Evolutionary conservation across 1,140 invertebrate genomes (phyloP).

Genomic region (Portunus trituberculatus): DNA sequence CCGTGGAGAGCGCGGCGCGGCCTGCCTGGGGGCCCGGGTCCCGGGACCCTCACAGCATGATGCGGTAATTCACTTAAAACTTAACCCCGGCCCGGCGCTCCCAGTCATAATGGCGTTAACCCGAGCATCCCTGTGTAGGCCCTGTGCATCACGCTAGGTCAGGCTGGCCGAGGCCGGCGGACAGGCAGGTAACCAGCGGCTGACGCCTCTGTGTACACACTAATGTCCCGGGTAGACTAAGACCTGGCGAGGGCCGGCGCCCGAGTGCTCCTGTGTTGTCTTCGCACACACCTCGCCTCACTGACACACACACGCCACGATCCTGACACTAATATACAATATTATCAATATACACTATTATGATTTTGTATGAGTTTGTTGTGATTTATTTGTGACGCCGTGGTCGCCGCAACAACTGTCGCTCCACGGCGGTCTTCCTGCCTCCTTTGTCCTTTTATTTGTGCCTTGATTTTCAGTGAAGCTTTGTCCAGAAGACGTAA

Average conservation of each 20-base stretch:
- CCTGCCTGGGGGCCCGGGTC: background rate
- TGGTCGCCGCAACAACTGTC: background rate
- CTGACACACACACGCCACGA: background rate
- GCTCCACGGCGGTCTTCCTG: background rate
- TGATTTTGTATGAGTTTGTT: background rate
- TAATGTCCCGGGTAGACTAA: background rate
- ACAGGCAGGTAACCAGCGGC: background rate
- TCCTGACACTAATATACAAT: background rate
- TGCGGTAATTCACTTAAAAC: background rate
- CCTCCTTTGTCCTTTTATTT: background rate
- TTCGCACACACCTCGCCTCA: background rate
- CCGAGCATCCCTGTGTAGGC: background rate
- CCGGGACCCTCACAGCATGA: background rate
- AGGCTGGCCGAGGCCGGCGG: background rate
- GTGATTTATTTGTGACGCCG: background rate
- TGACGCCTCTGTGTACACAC: background rate
- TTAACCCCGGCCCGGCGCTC: background rate
- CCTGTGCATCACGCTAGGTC: conserved; percentile 9
- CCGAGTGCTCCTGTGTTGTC: background rate
- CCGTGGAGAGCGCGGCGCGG: background rate
- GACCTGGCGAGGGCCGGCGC: background rate
- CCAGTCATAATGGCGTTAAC: background rate
- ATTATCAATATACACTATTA: background rate
- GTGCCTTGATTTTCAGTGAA: background rate
- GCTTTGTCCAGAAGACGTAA: background rate